These are phyloP conservation scores for Hipparchia semele DNA, from an alignment of 2,888 invertebrate species.

Conservation along the genomic window DNA sequence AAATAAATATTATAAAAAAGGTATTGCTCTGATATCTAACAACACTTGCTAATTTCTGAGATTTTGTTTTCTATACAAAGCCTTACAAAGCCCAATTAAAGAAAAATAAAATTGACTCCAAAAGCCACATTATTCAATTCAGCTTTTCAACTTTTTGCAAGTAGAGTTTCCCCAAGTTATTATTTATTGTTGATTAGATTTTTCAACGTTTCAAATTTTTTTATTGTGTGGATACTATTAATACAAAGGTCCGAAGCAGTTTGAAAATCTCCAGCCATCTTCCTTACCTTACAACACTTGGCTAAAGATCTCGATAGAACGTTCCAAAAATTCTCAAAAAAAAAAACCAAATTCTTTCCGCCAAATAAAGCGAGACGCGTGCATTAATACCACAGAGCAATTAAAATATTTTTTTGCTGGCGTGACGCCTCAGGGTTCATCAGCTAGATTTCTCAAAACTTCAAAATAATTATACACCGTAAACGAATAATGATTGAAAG, in stretches of 20 bases:
- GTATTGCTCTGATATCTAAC: too few relatives aligned
- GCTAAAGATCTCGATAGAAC: neutral
- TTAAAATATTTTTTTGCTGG: constrained; percentile 62
- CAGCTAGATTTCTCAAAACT: constrained; percentile 62
- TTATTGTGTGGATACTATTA: too few relatives aligned
- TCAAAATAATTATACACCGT: constrained; percentile 78
- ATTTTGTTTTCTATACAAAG: too few relatives aligned
- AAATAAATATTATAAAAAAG: too few relatives aligned
- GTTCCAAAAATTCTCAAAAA: constrained; percentile 19
- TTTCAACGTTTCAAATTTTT: too few relatives aligned
- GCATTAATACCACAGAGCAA: constrained; percentile 68
- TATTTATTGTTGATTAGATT: too few relatives aligned
- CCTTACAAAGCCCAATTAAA: too few relatives aligned
- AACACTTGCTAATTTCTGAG: too few relatives aligned
- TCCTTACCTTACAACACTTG: neutral
- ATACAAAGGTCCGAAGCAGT: neutral
- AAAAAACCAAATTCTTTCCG: constrained; percentile 18
- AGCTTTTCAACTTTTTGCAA: too few relatives aligned
- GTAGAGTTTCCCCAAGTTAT: too few relatives aligned
- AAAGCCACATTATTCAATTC: neutral
- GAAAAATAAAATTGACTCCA: too few relatives aligned
- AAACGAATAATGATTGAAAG: constrained; percentile 78
- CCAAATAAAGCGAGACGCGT: constrained; percentile 37
- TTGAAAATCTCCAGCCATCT: neutral
- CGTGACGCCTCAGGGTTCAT: constrained; percentile 64